Percentiles rank a stretch among this genome's conserved stretches.
Conservation (phyloP, 2,797 vertebrate genomes). For the Loriculus beryllinus region DNA sequence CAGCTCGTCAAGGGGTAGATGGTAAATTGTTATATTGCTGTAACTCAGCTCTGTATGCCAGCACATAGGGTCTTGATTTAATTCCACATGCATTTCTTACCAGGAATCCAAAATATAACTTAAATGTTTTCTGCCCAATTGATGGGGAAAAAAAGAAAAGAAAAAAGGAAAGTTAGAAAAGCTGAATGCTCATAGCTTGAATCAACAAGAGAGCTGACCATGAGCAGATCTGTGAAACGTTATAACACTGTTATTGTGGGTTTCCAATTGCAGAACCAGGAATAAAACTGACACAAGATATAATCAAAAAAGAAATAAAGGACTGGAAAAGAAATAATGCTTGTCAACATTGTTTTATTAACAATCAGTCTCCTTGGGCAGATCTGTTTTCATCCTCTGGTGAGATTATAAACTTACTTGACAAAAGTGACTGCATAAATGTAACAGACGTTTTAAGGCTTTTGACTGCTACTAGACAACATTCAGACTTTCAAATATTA, state of each 20-base stretch:
- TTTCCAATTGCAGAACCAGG: conserved; percentile 47
- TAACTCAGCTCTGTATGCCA: background rate
- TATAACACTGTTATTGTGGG: conserved; percentile 37
- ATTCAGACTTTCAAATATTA: background rate
- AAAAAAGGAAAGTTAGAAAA: background rate
- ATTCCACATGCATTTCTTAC: background rate
- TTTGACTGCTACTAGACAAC: background rate
- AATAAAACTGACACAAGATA: conserved; percentile 43
- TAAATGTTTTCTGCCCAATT: background rate
- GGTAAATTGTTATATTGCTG: background rate
- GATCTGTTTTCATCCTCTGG: conserved; percentile 51
- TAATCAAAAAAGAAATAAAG: conserved; percentile 48
- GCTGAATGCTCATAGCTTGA: background rate
- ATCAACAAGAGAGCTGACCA: conserved; percentile 18
- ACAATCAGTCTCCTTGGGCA: conserved; percentile 21
- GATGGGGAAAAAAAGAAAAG: fast-evolving
- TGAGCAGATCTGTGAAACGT: conserved; percentile 32
- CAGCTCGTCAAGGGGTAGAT: background rate
- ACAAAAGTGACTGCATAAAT: conserved; percentile 48
- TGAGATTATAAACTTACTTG: conserved; percentile 37
- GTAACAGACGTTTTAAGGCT: background rate
- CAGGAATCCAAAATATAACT: background rate
- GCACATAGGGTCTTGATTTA: background rate
- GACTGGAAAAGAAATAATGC: conserved; percentile 53
- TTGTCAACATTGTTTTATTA: conserved; percentile 28